Percentiles rank a stretch among this genome's conserved stretches.
These are phyloP conservation scores for Dryococelus australis DNA, from an alignment of 2,888 invertebrate genomes.

Conservation along the genomic window DNA sequence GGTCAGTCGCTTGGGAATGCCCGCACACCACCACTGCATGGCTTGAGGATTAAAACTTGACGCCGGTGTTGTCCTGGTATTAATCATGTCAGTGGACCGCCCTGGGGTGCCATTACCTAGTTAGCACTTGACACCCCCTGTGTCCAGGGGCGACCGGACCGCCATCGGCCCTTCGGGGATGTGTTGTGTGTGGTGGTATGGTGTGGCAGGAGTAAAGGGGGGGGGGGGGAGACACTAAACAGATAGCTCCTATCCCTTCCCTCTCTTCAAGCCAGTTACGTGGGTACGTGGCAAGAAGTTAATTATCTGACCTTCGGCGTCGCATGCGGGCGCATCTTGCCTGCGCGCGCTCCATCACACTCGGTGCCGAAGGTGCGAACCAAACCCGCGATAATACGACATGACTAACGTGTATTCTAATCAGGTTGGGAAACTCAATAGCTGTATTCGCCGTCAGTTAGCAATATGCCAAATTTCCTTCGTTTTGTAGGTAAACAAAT, in stretches of 20 bases:
- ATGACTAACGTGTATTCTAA: no score
- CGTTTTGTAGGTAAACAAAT: no score
- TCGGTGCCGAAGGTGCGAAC: no score
- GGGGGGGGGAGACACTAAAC: neutral
- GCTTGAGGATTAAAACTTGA: constrained; percentile 3
- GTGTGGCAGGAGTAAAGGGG: no score
- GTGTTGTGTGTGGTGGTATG: no score
- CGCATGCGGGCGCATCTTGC: neutral
- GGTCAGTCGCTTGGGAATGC: neutral
- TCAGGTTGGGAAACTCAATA: no score
- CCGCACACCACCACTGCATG: neutral
- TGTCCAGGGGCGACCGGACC: neutral
- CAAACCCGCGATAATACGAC: no score
- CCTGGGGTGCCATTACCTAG: constrained; percentile 8
- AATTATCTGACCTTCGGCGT: neutral
- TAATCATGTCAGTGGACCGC: neutral
- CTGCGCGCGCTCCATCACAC: no score
- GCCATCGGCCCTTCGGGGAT: neutral
- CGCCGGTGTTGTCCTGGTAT: neutral
- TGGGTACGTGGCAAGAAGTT: neutral
- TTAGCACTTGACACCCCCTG: neutral
- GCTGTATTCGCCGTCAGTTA: no score
- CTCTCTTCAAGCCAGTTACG: neutral
- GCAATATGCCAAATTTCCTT: no score
- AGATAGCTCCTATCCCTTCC: neutral